Base-by-base conservation (phyloP, 2,888 invertebrate genomes). In the Drosophila mulleri region DNA sequence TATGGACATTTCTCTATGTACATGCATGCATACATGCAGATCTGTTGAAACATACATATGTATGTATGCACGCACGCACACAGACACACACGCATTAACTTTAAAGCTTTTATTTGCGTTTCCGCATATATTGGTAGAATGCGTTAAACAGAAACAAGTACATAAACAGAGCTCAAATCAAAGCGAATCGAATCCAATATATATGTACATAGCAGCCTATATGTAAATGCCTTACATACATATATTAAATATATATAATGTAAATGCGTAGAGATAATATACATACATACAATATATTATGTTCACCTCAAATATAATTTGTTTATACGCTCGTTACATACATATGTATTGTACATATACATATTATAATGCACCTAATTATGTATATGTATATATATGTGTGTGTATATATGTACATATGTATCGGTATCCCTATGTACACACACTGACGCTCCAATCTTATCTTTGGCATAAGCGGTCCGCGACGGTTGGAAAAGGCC, bases 401-500 rank as follows among this genome's bases (percentile, higher is more conserved):
- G n/a, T 12, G 16, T 18, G 7, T 48, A 5, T 48, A 48, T 48
- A 5, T 48, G 39, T 44, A 58, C 16, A 3, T 23, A 14, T 12
- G 48, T 48, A 18, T 50, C 12, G 14, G 50, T 50, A 32, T 18
- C n/a, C 52, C 26, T 52, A 52, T 35, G 32, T 52, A 66, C 50
- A 45, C 57, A 44, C 48, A 45, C 35, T 35, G 23, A 58, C 58
- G 32, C 23, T 52, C 52, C 59, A 44, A 59, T 71, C 72, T 72
- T 72, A 73, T 73, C 67, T 32, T 7, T 63, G 26, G 48, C 20
- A 48, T 29, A 48, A 48, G 59, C 48, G 26, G 72, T 61, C 52
- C 57, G 72, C 58, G 57, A 59, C 54, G 67, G 52, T 39, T 44
- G 45, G 50, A 63, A 63, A 75, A 75, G 68, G 75, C 64, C 59